A percentile compares a stretch with the other conserved stretches of the same genome.
phyloP scores from a whole-genome alignment of 2,888 invertebrate genomes.

The Habroteleia sp. region DNA sequence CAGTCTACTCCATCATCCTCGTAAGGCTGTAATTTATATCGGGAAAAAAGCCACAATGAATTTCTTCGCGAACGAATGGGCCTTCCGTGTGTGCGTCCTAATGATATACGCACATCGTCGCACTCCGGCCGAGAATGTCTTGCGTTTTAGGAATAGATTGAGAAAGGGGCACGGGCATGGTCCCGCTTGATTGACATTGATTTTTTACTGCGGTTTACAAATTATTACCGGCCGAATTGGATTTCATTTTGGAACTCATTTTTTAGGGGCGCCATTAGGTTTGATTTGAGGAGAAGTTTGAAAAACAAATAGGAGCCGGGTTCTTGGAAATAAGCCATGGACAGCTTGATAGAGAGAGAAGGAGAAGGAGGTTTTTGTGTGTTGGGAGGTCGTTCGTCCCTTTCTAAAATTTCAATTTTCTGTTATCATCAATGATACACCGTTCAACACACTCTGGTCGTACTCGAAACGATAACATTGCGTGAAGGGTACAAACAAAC shows the following conservation, averaged over 20 bases:
- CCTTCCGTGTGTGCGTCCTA: conserved; percentile 45
- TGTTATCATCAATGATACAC: too few relatives aligned
- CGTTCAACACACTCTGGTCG: too few relatives aligned
- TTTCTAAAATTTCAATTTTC: too few relatives aligned
- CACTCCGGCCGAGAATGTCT: conserved; percentile 5
- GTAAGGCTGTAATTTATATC: conserved; percentile 75
- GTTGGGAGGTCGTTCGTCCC: too few relatives aligned
- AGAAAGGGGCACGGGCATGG: too few relatives aligned
- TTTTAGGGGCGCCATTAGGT: conserved; percentile 8
- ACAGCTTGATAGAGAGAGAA: too few relatives aligned
- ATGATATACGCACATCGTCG: conserved; percentile 52
- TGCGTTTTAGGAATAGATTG: too few relatives aligned
- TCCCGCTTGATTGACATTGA: conserved; percentile 34
- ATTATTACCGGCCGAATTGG: conserved; percentile 13
- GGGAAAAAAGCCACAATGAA: conserved; percentile 63
- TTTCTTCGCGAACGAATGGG: conserved; percentile 47
- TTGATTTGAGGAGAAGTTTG: conserved; percentile 23
- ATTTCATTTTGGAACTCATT: conserved; percentile 12
- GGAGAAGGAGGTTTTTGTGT: too few relatives aligned
- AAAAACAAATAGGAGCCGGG: too few relatives aligned
- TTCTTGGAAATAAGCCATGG: too few relatives aligned
- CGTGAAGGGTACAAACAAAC: conserved; percentile 9
- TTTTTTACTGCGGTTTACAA: conserved; percentile 36
- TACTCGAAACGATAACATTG: conserved; percentile 2
- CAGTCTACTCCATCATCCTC: conserved; percentile 65